Base-by-base conservation (phyloP, 2,797 vertebrate genomes). In the Sebastes iracundus region DNA sequence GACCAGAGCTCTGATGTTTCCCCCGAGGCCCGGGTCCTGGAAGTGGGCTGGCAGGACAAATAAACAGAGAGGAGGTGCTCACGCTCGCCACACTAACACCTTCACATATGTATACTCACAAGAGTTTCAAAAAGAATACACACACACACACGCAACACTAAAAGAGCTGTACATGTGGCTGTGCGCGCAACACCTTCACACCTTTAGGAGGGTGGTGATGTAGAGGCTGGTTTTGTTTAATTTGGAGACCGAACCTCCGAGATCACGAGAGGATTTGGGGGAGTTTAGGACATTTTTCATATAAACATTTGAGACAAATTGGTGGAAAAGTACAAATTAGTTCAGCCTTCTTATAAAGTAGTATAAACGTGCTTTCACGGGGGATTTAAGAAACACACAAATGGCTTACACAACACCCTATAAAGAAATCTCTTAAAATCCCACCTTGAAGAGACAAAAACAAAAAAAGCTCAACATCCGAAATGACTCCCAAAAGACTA, bases 41-140 rank as follows among this genome's bases (percentile, higher is more conserved):
- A 95, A 95, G 94, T 94, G 84, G 79, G 73, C 92, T 92, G 88
- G 82, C 88, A 95, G 88, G 88, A 86, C 85, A 96, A 94, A 96
- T 95, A 96, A 95, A 96, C 95, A 89, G 46, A 83, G 80, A 87
- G 78, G 83, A 88, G 83, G 84, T 75, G 78, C 79, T 91, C 77
- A 79, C 72, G 46, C 85, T 90, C 79, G 4, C 79, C 86, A 90
- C 81, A 61, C 89, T 81, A 88, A 93, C 93, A 94, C 92, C 92
- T 93, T 69, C 86, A 89, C 88, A 91, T 86, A 49, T 91, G 90
- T 90, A 81, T 79, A 84, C 82, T 88, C 84, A 88, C 87, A 80
- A 28, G 2, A 49, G 56, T 75, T 81, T 85, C 4, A 23, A 81
- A 80, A 81, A 59, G 80, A 81, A 81, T 25, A 78, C 65, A 83